Conservation (phyloP, 2,797 vertebrate genomes). For the Pipistrellus pipistrellus region DNA sequence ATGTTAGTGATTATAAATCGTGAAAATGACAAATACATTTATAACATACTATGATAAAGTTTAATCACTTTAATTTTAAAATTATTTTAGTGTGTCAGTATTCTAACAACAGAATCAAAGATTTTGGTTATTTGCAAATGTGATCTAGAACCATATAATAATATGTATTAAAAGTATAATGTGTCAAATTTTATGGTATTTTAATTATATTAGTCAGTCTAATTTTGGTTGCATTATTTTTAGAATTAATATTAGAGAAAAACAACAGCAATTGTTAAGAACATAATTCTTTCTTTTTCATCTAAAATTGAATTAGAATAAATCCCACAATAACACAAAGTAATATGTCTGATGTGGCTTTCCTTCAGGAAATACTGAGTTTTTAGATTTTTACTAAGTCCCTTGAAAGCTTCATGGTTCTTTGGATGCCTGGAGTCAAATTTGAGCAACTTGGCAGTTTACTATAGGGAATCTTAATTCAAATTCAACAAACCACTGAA, state of each 20-base stretch:
- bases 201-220: conserved; percentile 12
- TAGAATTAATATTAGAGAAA: conserved; percentile 63
- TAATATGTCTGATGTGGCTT: conserved; percentile 87
- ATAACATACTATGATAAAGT: background rate
- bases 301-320: conserved; percentile 86
- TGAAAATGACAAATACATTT: conserved; percentile 15
- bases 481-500: conserved; percentile 88
- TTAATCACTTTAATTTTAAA: conserved; percentile 41
- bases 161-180: background rate
- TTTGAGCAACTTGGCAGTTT: conserved; percentile 88
- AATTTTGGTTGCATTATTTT: background rate
- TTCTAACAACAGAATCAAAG: background rate
- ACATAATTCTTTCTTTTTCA: conserved; percentile 76
- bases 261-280: conserved; percentile 54
- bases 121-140: background rate
- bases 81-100: background rate
- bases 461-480: conserved; percentile 88
- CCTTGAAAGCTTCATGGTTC: conserved; percentile 90
- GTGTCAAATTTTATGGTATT: conserved; percentile 1
- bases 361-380: conserved; percentile 87
- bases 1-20: background rate
- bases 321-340: conserved; percentile 82
- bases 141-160: background rate
- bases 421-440: conserved; percentile 88
- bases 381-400: conserved; percentile 88